These are phyloP conservation scores for Dicrurus megarhynchus DNA, from an alignment of 2,113 vertebrate species.

Conservation along the genomic window DNA sequence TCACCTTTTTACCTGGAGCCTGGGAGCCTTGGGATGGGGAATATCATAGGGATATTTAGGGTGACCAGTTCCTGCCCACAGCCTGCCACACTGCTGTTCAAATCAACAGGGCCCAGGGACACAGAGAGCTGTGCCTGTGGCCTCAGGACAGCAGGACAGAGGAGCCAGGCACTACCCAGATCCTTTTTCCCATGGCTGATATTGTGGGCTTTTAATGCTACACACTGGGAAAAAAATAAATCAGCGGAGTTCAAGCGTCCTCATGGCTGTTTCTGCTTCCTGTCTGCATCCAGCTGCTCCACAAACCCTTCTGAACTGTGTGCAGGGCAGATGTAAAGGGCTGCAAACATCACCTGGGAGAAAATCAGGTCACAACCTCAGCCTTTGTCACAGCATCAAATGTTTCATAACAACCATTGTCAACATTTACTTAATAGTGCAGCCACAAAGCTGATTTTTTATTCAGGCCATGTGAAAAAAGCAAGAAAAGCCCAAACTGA, in stretches of 20 bases:
- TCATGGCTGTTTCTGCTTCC: neutral
- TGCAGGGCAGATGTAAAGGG: neutral
- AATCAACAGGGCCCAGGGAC: neutral
- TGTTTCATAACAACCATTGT: neutral
- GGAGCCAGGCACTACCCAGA: neutral
- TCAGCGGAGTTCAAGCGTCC: neutral
- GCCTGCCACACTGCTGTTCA: rapidly evolving
- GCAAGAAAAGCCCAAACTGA: neutral
- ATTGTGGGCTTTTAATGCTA: neutral
- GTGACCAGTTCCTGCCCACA: neutral
- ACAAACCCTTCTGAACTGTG: neutral
- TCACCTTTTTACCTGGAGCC: neutral
- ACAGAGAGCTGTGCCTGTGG: neutral
- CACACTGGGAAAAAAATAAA: rapidly evolving
- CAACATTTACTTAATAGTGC: neutral
- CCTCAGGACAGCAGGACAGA: neutral
- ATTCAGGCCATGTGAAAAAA: neutral
- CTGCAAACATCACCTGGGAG: neutral
- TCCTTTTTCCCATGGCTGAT: neutral
- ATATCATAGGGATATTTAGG: rapidly evolving
- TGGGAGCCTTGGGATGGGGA: neutral
- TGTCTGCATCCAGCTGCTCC: neutral
- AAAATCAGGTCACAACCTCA: neutral
- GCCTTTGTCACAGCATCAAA: neutral
- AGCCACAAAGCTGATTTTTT: neutral